Conservation (phyloP, 53 echinoderm and acorn worm species). For the Henricia sp. region DNA sequence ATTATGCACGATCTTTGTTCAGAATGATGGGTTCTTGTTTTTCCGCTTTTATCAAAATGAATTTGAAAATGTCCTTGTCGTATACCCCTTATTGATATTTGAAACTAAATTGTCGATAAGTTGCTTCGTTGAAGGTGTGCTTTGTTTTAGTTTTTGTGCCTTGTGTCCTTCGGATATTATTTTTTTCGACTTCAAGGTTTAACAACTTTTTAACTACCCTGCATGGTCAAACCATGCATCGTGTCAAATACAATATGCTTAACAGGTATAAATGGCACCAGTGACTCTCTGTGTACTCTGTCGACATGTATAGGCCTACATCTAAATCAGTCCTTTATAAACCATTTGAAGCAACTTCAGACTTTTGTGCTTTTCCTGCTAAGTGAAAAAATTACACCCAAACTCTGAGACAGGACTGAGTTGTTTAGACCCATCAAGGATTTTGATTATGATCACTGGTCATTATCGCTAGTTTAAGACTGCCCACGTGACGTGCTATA, state of each 20-base stretch:
- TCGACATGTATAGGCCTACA: conserved; percentile 33
- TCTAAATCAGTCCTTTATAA: conserved; percentile 48
- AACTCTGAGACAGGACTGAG: conserved; percentile 53
- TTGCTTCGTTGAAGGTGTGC: no score
- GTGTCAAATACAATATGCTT: conserved; percentile 53
- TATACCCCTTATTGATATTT: conserved; percentile 48
- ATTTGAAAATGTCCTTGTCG: conserved; percentile 68
- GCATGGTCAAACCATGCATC: conserved; percentile 62
- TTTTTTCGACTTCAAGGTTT: conserved; percentile 51
- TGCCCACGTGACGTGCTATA: no score
- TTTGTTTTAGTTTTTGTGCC: not conserved
- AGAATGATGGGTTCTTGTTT: conserved; percentile 57
- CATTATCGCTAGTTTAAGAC: no score
- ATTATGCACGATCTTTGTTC: conserved; percentile 62
- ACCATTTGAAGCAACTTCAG: no score
- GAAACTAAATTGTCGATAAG: no score
- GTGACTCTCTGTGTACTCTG: no score
- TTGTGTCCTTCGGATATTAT: conserved; percentile 44
- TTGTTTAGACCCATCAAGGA: conserved; percentile 64
- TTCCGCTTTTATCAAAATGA: conserved; percentile 57
- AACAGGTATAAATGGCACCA: no score
- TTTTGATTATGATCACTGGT: conserved; percentile 66
- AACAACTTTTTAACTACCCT: conserved; percentile 68
- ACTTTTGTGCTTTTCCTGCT: no score
- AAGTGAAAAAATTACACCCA: conserved; percentile 75